phyloP scores from a whole-genome alignment of 1,140 invertebrate genomes.

The Danaus plexippus region DNA sequence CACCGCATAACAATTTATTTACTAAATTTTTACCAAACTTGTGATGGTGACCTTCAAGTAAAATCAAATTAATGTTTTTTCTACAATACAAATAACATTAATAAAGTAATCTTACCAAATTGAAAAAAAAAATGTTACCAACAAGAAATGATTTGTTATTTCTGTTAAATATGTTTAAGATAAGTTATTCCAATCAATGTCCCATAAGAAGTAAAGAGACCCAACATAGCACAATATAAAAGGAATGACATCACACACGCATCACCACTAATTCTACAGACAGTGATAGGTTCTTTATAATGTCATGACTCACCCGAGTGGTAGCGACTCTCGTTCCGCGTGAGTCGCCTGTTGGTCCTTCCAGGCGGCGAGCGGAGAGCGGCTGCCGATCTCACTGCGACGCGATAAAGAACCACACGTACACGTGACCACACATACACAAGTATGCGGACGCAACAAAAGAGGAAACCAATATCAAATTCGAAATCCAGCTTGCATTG shows the following conservation, averaged over 20 bases:
- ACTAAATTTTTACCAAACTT: no score
- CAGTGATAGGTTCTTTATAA: conserved; percentile 35
- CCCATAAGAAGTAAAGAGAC: no score
- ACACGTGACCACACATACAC: conserved; percentile 41
- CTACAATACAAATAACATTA: no score
- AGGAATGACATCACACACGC: conserved; percentile 34
- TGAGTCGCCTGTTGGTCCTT: conserved; percentile 89
- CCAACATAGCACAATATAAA: neutral
- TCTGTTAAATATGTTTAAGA: no score
- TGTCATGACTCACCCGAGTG: conserved; percentile 87
- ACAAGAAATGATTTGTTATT: no score
- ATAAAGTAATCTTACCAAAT: no score
- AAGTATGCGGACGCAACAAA: conserved; percentile 24
- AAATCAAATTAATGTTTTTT: no score
- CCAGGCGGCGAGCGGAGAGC: conserved; percentile 75
- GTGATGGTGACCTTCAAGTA: no score
- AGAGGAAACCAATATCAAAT: conserved; percentile 27
- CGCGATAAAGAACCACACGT: conserved; percentile 53
- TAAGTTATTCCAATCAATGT: no score
- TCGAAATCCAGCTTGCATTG: conserved; percentile 31
- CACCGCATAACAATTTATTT: no score
- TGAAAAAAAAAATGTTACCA: no score
- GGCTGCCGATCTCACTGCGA: conserved; percentile 53
- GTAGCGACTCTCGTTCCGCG: conserved; percentile 95
- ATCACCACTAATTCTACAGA: conserved; percentile 27